Evolutionary conservation across 1,140 invertebrate genomes (phyloP), one percentile per base, ranked within the genome.

Genomic region (Heterodera schachtii): DNA sequence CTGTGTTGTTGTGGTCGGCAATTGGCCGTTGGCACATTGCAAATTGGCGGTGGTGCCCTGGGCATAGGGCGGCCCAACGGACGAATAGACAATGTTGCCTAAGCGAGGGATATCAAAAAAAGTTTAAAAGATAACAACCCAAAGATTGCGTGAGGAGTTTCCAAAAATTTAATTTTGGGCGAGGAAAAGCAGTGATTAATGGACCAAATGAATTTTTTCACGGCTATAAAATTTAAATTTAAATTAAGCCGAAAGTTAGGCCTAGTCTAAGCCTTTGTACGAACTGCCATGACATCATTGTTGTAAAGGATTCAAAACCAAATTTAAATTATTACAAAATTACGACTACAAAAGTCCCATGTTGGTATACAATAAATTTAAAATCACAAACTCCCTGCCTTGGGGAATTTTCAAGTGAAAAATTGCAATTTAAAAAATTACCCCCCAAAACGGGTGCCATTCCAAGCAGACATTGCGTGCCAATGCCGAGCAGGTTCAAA

Each of bases 1-100:
- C 5, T 3, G 11, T 5, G 46, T 43, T 3, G 57, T 52, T 2
- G 47, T 64, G 60, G 66, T 49, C 19, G 80, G 66, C 21, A 57
- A 43, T 79, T 78, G 80, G n/a, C 80, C 80, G 49, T 81, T 81
- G 41, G 64, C 19, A 31, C 81, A 82, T 52, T 83, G 80, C 4
- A 82, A 47, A n/a, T 41, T 81, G 16, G 82, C 82, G 43, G 4
- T 78, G 21, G 83, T 84, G 60, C 43, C 80, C 75, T 41, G 13
- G 31, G 75, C 8, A 31, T 76, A 75, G 2, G 74, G 74, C 3
- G 69, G 69, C 8, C 69, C 69, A 46, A 71, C 9, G 8, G 69
- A 31, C 5, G 69, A 71, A 31, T 71, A 71, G 21, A 46, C 21
- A 46, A 71, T 43, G 69, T 71, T 71, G 69, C 69, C 69, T 71